These are phyloP conservation scores for Datnioides undecimradiatus DNA, from an alignment of 2,113 vertebrate genomes.

Conservation along the genomic window DNA sequence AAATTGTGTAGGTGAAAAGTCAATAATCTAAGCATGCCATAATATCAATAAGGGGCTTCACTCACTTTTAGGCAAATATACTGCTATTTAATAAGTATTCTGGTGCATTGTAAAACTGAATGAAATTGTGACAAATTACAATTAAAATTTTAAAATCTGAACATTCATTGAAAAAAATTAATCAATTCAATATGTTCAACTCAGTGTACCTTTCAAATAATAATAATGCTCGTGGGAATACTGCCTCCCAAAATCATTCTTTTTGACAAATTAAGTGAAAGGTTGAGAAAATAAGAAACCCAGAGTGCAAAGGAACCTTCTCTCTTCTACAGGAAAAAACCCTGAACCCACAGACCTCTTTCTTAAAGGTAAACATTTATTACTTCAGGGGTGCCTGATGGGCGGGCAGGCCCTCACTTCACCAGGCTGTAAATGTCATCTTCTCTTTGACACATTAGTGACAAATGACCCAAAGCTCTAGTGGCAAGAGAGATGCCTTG, in stretches of 20 bases:
- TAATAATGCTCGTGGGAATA: background rate
- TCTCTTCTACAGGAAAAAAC: conserved; percentile 82
- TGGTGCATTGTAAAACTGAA: background rate
- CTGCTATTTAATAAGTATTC: background rate
- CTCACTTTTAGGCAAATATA: background rate
- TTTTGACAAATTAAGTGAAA: conserved; percentile 88
- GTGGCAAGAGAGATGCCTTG: conserved; percentile 69
- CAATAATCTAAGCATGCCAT: background rate
- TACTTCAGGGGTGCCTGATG: conserved; percentile 92
- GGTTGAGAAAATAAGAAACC: conserved; percentile 85
- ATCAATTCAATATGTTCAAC: background rate
- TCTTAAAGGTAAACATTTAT: conserved; percentile 99
- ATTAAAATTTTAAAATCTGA: background rate
- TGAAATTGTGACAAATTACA: background rate
- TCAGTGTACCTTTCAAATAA: background rate
- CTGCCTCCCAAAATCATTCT: conserved; percentile 64
- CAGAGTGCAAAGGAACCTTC: conserved; percentile 87
- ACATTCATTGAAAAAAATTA: background rate
- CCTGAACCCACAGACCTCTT: conserved; percentile 89
- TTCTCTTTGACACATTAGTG: conserved; percentile 95
- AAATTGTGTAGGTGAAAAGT: background rate
- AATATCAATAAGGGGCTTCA: background rate
- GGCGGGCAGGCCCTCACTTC: conserved; percentile 93
- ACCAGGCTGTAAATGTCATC: conserved; percentile 98
- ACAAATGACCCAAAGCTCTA: conserved; percentile 92